Evolutionary conservation across 1,140 invertebrate species (phyloP), one percentile per base, ranked within the genome.

Genomic region (Plutomurus gul): DNA sequence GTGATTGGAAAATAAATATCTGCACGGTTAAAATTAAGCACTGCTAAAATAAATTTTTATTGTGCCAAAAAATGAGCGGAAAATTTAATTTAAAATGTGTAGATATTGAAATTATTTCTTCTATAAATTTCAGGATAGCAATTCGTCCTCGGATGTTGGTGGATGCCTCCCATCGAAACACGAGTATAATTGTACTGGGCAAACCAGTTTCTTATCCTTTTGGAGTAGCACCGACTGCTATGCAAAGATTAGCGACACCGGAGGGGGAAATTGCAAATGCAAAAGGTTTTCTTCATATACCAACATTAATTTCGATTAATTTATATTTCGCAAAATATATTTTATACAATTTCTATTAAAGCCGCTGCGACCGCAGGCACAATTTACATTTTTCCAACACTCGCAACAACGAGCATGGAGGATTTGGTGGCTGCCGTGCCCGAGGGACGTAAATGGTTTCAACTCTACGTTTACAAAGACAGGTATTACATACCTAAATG

Each of bases 171-270:
- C 87, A 88, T 25, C 86, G 91, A 74, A 88, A 92, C 79, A 86
- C 92, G 8, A 86, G 87, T 8, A 92, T 91, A 3, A 90, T 87
- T 0, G 87, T 93, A 25, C 86, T 96, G 11, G 93, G 93, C 0
- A 83, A 91, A 46, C 71, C 65, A 75, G 88, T 96, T 18, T 87
- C 90, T 3, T 91, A 95, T 88, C 96, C 96, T 0, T 86, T 98
- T 27, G 95, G 94, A 4, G 91, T 98, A 72, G 91, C 96, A 0
- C 95, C 96, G 1, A 94, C 95, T 4, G 96, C 96, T 0, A 96
- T 97, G 94, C 96, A 98, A 85, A 90, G 90, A 84, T 93, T 99
- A 94, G 95, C 96, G 0, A 93, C 96, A 88, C 90, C 92, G 1
- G 92, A 96, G 60, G 96, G 96, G 11, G 96, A 99, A 89, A 87